Evolutionary conservation across 2,888 invertebrate species (phyloP).

Genomic region (Acanthopleura granulata): DNA sequence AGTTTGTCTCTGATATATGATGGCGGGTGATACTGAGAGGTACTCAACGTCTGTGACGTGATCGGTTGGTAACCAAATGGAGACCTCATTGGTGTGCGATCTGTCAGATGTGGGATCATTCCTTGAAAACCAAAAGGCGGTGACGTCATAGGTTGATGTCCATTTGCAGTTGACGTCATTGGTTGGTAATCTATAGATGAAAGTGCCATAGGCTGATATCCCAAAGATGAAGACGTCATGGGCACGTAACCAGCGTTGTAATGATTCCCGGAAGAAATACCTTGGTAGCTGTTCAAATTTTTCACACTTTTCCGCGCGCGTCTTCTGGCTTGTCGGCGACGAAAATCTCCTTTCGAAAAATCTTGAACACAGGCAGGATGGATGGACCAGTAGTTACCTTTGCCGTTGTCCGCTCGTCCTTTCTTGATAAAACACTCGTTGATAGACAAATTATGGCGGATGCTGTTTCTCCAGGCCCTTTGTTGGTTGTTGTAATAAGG

Average conservation of each 20-base stretch:
- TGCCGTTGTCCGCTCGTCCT: constrained; percentile 80
- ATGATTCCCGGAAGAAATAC: constrained; percentile 10
- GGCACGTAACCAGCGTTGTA: constrained; percentile 46
- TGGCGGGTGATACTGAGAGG: no score
- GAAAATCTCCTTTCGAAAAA: constrained; percentile 95
- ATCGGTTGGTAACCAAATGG: no score
- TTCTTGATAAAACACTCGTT: constrained; percentile 67
- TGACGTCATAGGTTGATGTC: background rate
- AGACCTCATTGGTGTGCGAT: no score
- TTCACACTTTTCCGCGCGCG: constrained; percentile 74
- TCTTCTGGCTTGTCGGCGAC: constrained; percentile 93
- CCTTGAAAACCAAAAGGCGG: background rate
- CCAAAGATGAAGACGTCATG: constrained; percentile 46
- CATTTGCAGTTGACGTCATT: background rate
- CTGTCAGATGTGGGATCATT: no score
- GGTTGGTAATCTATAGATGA: background rate
- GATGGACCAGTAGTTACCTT: constrained; percentile 97
- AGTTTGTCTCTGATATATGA: no score
- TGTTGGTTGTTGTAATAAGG: constrained; percentile 61
- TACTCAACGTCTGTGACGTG: no score
- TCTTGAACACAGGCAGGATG: constrained; percentile 97
- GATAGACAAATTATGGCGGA: constrained; percentile 64
- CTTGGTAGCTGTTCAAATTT: background rate
- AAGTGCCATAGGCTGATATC: constrained; percentile 20
- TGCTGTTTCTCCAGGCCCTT: constrained; percentile 65